phyloP scores from a whole-genome alignment of 2,888 invertebrate species.

The Volucella inflata region DNA sequence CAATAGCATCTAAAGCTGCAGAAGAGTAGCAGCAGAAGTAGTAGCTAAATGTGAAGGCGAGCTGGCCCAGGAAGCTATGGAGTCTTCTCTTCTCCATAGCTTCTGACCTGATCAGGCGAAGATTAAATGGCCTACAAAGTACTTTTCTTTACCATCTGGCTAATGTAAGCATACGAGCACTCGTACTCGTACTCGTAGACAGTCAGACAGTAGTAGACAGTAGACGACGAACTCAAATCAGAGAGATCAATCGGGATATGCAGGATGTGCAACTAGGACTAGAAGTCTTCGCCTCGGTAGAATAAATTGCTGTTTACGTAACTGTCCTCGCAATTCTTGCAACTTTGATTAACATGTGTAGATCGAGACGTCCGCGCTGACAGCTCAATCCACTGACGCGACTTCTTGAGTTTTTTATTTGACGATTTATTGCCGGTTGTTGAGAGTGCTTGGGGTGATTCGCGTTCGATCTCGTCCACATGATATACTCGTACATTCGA shows the following conservation, averaged over 20 bases:
- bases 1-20: slow-evolving; percentile 41
- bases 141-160: slow-evolving; percentile 70
- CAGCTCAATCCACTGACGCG: slow-evolving; percentile 74
- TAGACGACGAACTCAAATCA: slow-evolving; percentile 66
- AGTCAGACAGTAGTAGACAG: slow-evolving; percentile 45
- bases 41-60: slow-evolving; percentile 55
- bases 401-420: slow-evolving; percentile 67
- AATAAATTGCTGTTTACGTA: slow-evolving; percentile 75
- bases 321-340: slow-evolving; percentile 74
- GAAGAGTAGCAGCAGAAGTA: slow-evolving; percentile 1
- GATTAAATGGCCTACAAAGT: slow-evolving; percentile 73
- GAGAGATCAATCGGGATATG: slow-evolving; percentile 70
- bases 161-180: slow-evolving; percentile 25
- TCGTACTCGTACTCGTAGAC: slow-evolving; percentile 28
- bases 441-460: slow-evolving; percentile 62
- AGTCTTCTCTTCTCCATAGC: slow-evolving; percentile 1
- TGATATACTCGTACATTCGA: slow-evolving; percentile 30
- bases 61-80: slow-evolving; percentile 56
- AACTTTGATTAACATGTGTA: slow-evolving; percentile 76
- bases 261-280: slow-evolving; percentile 59
- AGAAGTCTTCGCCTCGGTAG: slow-evolving; percentile 43
- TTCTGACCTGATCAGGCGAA: slow-evolving; percentile 71
- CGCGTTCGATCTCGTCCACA: slow-evolving; percentile 53
- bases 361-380: slow-evolving; percentile 74
- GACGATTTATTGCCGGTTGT: slow-evolving; percentile 71